Base-by-base conservation (phyloP, 2,113 vertebrate genomes). In the Hylia prasina region DNA sequence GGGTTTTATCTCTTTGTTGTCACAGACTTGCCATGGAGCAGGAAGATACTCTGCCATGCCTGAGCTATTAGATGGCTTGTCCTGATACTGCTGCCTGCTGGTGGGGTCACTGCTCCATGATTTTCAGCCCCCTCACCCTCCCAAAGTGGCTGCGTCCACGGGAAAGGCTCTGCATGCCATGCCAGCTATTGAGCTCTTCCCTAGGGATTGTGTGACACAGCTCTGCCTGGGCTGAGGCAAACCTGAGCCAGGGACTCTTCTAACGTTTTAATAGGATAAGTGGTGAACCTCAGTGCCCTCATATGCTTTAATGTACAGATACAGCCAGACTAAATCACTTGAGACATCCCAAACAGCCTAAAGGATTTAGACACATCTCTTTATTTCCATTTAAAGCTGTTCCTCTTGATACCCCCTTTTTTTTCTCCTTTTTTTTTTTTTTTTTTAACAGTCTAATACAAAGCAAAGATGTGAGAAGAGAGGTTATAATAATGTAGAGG, bases 331-430 rank as follows among this genome's bases (percentile, higher is more conserved):
- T 96, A 93, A 90, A 97, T 90, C 83, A 87, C 86, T 81, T 84
- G 71, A 96, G 95, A 90, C 83, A 90, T 63, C 69, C 60, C 94
- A 94, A 97, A 97, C 71, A 92, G 82, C 80, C 89, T 89, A 78
- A 87, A 58, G 86, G 89, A 89, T 95, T 95, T 93, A 95, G 92
- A 66, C 68, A 92, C 71, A 95, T 93, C 90, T 96, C 85, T 86
- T 77, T 93, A 88, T 93, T 97, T 97, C 86, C 72, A 77, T 94
- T 93, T 94, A 97, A 96, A 97, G 60, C 93, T 96, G 81, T 84
- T 94, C 84, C 77, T 79, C 68, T 22, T 77, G 40, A 69, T 57
- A 77, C 27, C 10, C 20, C 2, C 3, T 13, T 23, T 58, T 37
- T 42, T 31, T 8, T 5, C 4, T 3, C 14, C 4, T 13, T 14